phyloP scores from a whole-genome alignment of 2,888 invertebrate species.

The Eupithecia insigniata region DNA sequence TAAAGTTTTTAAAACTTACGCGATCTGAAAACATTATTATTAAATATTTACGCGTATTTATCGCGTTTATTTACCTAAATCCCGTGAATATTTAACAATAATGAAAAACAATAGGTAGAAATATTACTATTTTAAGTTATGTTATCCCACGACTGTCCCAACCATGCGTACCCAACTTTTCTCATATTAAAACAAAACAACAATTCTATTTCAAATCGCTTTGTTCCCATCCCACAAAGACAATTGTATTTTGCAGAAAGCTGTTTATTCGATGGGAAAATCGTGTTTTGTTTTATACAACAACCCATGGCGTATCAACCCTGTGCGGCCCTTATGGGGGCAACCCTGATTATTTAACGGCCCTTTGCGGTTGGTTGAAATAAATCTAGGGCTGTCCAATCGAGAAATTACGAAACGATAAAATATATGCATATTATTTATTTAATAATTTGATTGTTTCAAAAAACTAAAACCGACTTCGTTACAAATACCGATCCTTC shows the following conservation, averaged over 20 bases:
- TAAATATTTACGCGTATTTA: too few relatives aligned
- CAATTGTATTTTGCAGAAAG: conserved; percentile 11
- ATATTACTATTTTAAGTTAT: too few relatives aligned
- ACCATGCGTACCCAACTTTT: background rate
- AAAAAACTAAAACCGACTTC: too few relatives aligned
- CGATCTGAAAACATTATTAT: too few relatives aligned
- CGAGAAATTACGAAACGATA: background rate
- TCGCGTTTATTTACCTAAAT: too few relatives aligned
- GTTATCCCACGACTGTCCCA: too few relatives aligned
- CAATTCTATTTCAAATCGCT: background rate
- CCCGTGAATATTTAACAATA: too few relatives aligned
- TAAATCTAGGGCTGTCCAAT: conserved; percentile 5
- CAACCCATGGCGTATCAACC: conserved; percentile 4
- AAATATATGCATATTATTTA: too few relatives aligned
- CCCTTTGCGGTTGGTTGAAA: conserved; percentile 2
- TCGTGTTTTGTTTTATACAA: conserved; percentile 42
- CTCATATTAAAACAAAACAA: background rate
- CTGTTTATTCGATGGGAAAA: conserved; percentile 26
- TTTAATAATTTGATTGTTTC: too few relatives aligned
- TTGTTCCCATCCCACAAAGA: background rate
- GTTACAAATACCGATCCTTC: too few relatives aligned
- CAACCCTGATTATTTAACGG: conserved; percentile 25
- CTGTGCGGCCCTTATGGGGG: conserved; percentile 26
- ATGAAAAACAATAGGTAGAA: too few relatives aligned
- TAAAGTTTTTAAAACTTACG: too few relatives aligned